Percentiles rank a stretch among this genome's conserved stretches.
Evolutionary conservation across 2,797 vertebrate genomes (phyloP).

Genomic region (Fistularia commersonii): DNA sequence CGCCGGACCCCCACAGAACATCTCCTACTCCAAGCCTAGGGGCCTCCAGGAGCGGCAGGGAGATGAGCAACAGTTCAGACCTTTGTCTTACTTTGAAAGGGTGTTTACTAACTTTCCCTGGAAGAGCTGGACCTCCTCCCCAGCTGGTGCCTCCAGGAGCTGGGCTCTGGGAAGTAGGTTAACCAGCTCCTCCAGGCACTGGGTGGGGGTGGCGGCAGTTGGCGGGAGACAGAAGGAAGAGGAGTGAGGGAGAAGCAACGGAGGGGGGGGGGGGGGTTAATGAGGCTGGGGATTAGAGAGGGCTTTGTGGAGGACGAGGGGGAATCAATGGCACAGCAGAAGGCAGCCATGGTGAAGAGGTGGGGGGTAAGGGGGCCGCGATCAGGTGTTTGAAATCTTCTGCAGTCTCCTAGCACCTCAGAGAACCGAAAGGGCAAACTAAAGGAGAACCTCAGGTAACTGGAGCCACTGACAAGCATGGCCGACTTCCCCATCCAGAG

Average conservation of each 20-base stretch:
- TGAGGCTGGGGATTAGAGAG: not conserved
- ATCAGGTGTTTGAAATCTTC: constrained; percentile 14
- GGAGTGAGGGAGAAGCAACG: constrained; percentile 19
- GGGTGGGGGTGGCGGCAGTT: constrained; percentile 36
- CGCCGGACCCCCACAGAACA: no score
- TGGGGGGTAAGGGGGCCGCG: constrained; percentile 19
- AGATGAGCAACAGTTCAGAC: no score
- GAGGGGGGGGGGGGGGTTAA: not conserved
- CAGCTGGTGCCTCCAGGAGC: constrained; percentile 37
- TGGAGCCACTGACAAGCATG: no score
- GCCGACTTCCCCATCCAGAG: no score
- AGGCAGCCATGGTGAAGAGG: constrained; percentile 51
- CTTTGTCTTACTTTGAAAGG: no score
- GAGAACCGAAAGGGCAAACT: no score
- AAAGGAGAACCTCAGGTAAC: no score
- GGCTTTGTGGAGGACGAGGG: constrained; percentile 20
- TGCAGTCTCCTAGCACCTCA: no score
- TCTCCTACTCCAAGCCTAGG: no score
- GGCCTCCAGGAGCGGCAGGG: no score
- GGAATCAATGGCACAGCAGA: constrained; percentile 13
- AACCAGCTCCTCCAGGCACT: constrained; percentile 33
- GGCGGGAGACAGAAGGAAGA: constrained; percentile 23
- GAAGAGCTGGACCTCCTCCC: no score
- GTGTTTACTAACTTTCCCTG: constrained; percentile 28
- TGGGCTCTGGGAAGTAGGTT: constrained; percentile 57